A percentile compares a stretch with the other conserved stretches of the same genome.
Conservation (phyloP, 2,888 invertebrate species). For the Melikaiella ostensackeni region DNA sequence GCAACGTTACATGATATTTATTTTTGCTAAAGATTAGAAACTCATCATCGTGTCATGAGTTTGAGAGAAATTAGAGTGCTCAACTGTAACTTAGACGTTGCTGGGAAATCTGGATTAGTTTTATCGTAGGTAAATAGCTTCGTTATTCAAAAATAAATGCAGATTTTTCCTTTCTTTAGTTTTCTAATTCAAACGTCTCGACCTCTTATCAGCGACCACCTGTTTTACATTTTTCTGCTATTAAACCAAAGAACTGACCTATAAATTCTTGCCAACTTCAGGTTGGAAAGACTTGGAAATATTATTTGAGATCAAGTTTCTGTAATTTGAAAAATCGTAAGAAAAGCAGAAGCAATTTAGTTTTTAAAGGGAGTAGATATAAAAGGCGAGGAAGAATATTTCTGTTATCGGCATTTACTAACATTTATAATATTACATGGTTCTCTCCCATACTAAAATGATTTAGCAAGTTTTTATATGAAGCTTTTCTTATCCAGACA, state of each 20-base stretch:
- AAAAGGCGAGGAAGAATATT: no score
- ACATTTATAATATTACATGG: neutral
- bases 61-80: constrained; percentile 27
- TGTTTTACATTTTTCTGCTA: neutral
- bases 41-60: constrained; percentile 33
- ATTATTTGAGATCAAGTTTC: no score
- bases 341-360: no score
- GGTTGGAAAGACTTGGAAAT: neutral
- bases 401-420: no score
- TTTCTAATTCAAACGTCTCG: neutral
- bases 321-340: neutral
- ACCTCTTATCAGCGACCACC: neutral
- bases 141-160: neutral
- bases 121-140: neutral
- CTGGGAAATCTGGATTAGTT: constrained; percentile 16
- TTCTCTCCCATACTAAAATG: neutral
- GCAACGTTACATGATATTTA: constrained; percentile 64
- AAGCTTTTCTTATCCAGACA: neutral
- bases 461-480: neutral
- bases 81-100: constrained; percentile 19
- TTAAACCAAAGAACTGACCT: neutral
- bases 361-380: no score
- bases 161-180: neutral
- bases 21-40: constrained; percentile 69
- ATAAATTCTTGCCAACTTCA: neutral